Percentiles rank a stretch among this genome's conserved stretches.
phyloP scores from a whole-genome alignment of 2,113 vertebrate genomes.

The Amazona guildingii region DNA sequence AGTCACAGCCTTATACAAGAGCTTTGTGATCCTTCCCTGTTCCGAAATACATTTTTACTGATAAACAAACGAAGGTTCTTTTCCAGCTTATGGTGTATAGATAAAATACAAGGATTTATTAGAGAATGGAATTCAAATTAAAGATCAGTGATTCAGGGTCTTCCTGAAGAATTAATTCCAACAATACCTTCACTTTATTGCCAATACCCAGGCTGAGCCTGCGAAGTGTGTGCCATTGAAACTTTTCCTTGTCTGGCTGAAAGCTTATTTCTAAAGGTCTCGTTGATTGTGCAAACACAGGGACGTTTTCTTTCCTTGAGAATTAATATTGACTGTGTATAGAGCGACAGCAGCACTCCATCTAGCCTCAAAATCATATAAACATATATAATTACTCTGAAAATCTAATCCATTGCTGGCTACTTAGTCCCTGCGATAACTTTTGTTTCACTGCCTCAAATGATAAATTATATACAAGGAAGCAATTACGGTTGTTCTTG shows the following conservation, averaged over 20 bases:
- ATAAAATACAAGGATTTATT: conserved; percentile 40
- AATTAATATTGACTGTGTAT: conserved; percentile 68
- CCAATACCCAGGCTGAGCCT: conserved; percentile 26
- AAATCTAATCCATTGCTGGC: conserved; percentile 61
- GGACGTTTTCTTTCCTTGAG: conserved; percentile 57
- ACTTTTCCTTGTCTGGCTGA: conserved; percentile 47
- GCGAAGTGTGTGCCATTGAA: background rate
- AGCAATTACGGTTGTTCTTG: conserved; percentile 57
- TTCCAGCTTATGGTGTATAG: background rate
- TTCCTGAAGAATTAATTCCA: conserved; percentile 55
- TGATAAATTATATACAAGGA: conserved; percentile 66
- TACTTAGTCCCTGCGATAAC: conserved; percentile 62
- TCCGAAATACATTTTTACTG: conserved; percentile 16
- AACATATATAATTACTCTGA: conserved; percentile 65
- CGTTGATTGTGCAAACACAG: conserved; percentile 67
- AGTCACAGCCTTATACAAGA: background rate
- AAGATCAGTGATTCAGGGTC: conserved; percentile 6
- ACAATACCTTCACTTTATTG: conserved; percentile 41
- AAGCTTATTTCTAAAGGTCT: conserved; percentile 70
- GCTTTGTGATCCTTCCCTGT: background rate
- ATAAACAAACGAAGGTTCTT: conserved; percentile 28
- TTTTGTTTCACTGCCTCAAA: conserved; percentile 65
- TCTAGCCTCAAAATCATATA: conserved; percentile 55
- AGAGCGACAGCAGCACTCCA: conserved; percentile 23
- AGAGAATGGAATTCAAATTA: conserved; percentile 39